A percentile compares a stretch with the other conserved stretches of the same genome.
Conservation (phyloP, 2,113 vertebrate species). For the Hydropotes inermis region DNA sequence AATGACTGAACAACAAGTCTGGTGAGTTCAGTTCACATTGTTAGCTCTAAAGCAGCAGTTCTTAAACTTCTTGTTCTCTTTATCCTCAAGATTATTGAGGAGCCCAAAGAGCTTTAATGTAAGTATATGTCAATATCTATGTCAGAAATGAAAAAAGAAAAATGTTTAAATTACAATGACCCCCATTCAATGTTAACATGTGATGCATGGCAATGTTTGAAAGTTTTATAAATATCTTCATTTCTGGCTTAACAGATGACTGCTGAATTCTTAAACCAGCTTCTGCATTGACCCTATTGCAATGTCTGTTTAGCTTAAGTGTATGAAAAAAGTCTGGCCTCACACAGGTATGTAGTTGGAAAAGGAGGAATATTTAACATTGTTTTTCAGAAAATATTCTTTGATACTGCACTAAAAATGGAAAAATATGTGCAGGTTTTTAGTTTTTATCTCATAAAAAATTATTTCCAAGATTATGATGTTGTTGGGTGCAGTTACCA, state of each 20-base stretch:
- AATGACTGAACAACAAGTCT: not conserved
- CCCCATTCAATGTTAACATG: not conserved
- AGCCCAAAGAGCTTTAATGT: not conserved
- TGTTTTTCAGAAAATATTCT: not conserved
- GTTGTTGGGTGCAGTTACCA: not conserved
- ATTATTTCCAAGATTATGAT: not conserved
- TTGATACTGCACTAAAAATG: not conserved
- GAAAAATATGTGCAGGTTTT: not conserved
- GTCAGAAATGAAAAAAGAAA: constrained; percentile 3
- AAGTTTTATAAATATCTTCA: not conserved
- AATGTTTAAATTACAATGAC: not conserved
- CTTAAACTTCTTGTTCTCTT: not conserved
- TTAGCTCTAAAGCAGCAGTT: not conserved
- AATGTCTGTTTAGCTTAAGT: not conserved
- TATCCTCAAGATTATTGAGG: not conserved
- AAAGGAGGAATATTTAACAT: not conserved
- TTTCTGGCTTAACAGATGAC: not conserved
- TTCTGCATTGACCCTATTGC: not conserved
- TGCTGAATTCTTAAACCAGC: not conserved
- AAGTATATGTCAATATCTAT: not conserved
- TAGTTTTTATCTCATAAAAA: constrained; percentile 2
- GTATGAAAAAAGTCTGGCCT: not conserved
- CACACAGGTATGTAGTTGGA: not conserved
- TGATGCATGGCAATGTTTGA: not conserved
- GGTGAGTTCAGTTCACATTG: not conserved